phyloP scores from a whole-genome alignment of 2,888 invertebrate species.

The Harpagoxenus sublaevis region DNA sequence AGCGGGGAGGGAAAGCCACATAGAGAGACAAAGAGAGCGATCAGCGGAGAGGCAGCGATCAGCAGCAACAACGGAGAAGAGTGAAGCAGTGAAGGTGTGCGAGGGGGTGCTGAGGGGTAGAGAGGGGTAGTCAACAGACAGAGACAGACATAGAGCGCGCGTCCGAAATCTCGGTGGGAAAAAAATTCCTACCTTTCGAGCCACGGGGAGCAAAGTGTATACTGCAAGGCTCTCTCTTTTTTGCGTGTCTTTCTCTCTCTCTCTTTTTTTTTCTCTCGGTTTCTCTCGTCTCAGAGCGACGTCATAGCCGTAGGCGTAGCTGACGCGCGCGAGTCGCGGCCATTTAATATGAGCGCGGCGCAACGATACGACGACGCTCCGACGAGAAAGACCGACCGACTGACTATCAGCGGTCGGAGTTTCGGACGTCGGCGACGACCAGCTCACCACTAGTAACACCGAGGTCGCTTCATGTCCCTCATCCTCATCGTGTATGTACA shows the following conservation, averaged over 20 bases:
- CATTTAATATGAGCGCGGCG: constrained; percentile 34
- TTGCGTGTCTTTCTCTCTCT: constrained; percentile 77
- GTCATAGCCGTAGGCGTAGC: constrained; percentile 78
- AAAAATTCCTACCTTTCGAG: constrained; percentile 77
- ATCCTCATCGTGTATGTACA: constrained; percentile 22
- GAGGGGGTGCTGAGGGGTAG: constrained; percentile 47
- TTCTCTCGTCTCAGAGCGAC: constrained; percentile 76
- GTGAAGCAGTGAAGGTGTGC: constrained; percentile 52
- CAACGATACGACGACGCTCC: neutral
- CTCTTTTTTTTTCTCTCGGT: constrained; percentile 74
- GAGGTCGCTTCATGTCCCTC: constrained; percentile 80
- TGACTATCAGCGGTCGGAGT: constrained; percentile 67
- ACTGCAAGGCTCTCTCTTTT: constrained; percentile 59
- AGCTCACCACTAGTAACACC: constrained; percentile 79
- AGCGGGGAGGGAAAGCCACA: constrained; percentile 52
- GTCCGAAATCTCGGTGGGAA: constrained; percentile 72
- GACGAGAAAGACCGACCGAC: constrained; percentile 66
- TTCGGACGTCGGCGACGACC: constrained; percentile 45
- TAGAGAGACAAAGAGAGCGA: constrained; percentile 57
- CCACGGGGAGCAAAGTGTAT: constrained; percentile 72
- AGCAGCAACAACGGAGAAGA: constrained; percentile 40
- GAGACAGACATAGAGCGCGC: constrained; percentile 67
- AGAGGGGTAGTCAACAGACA: constrained; percentile 17
- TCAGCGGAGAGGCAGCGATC: constrained; percentile 29
- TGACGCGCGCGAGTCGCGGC: constrained; percentile 60